Conservation (phyloP, 2,888 invertebrate species). For the Lamproptera curius region DNA sequence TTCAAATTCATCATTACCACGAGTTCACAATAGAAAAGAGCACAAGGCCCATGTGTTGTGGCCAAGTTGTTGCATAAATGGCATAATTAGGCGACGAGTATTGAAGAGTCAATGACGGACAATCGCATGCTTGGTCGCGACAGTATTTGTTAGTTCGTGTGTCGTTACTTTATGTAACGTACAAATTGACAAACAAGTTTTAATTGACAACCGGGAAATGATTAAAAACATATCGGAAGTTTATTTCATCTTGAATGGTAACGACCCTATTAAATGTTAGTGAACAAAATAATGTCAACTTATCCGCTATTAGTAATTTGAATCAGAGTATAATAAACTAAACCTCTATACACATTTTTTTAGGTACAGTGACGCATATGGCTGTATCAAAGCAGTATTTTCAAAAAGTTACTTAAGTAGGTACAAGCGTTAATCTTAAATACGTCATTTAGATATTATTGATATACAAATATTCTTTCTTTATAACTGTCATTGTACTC, state of each 20-base stretch:
- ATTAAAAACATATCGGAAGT: not conserved
- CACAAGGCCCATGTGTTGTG: constrained; percentile 52
- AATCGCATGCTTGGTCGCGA: constrained; percentile 20
- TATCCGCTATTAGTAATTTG: not conserved
- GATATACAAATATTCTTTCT: too few relatives aligned
- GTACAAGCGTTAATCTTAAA: too few relatives aligned
- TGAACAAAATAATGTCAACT: not conserved
- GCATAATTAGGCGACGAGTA: constrained; percentile 56
- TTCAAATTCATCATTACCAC: constrained; percentile 36
- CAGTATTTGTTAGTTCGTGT: not conserved
- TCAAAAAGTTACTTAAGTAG: too few relatives aligned
- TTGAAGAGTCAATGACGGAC: constrained; percentile 58
- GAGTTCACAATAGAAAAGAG: constrained; percentile 67
- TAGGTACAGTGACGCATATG: not conserved
- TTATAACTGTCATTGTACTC: too few relatives aligned
- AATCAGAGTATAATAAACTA: not conserved
- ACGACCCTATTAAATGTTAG: not conserved
- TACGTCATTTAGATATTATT: too few relatives aligned
- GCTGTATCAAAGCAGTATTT: not conserved
- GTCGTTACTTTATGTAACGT: not conserved
- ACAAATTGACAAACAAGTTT: not conserved
- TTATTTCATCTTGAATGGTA: not conserved
- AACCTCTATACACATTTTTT: not conserved
- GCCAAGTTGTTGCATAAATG: constrained; percentile 42
- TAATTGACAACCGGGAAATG: not conserved